These are phyloP conservation scores for Telmatochromis brichardi DNA, from an alignment of 2,113 vertebrate genomes.

Conservation along the genomic window DNA sequence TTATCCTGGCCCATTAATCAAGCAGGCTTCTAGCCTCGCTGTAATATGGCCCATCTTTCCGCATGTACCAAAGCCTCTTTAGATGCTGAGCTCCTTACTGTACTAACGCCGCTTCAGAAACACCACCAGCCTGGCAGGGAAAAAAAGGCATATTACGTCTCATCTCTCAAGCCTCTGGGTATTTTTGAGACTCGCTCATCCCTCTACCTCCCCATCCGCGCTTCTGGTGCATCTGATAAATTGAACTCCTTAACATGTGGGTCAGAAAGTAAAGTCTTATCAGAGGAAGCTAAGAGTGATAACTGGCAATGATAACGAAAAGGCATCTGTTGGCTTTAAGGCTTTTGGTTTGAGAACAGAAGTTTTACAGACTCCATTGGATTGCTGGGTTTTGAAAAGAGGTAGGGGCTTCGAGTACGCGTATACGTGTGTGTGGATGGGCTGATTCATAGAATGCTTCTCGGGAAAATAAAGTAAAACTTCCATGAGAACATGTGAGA, in stretches of 20 bases:
- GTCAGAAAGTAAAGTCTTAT: constrained; percentile 66
- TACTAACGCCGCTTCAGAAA: constrained; percentile 75
- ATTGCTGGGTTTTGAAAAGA: constrained; percentile 37
- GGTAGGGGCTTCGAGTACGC: not conserved
- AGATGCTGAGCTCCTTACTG: constrained; percentile 89
- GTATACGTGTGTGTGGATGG: constrained; percentile 8
- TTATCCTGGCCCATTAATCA: constrained; percentile 97
- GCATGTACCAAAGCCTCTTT: constrained; percentile 88
- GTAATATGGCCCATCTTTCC: constrained; percentile 90
- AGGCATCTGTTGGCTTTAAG: constrained; percentile 63
- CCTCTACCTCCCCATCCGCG: constrained; percentile 36
- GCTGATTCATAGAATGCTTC: constrained; percentile 44
- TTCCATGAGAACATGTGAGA: not conserved
- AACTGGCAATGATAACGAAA: constrained; percentile 51
- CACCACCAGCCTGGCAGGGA: constrained; percentile 30
- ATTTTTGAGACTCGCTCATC: constrained; percentile 55
- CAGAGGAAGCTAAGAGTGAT: constrained; percentile 53
- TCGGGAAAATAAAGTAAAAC: constrained; percentile 25
- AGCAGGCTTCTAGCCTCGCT: constrained; percentile 85
- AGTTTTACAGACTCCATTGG: constrained; percentile 41
- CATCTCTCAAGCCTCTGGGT: constrained; percentile 42
- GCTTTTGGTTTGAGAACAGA: constrained; percentile 65
- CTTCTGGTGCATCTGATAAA: constrained; percentile 62
- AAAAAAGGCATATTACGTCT: constrained; percentile 50
- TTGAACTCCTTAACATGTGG: constrained; percentile 69